Base-by-base conservation (phyloP, 2,113 vertebrate species). In the Coracopsis vasa region DNA sequence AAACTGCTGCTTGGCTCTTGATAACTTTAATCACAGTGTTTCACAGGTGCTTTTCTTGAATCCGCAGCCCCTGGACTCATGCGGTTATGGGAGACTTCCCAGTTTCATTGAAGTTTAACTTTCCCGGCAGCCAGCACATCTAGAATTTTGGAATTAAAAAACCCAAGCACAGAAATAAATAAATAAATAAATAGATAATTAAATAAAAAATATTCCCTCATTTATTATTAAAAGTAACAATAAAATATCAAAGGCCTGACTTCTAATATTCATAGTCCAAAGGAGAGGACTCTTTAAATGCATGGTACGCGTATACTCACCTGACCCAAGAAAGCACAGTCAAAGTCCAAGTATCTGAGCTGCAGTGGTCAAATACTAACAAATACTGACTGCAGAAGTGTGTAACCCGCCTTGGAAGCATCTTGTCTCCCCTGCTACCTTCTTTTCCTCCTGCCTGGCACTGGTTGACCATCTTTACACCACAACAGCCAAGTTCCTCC, bases 321-420 rank as follows among this genome's bases (percentile, higher is more conserved):
- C 18, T 54, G 42, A 13, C 44, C 13, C 56, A 56, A 64, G 24
- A 37, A 17, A 82, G 13, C 27, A 37, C 10, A 31, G 44, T 56
- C 60, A 80, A 24, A 78, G 50, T 21, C 51, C 31, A 16, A 66
- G 18, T 7, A 29, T 9, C 6, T 24, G 35, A 78, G 25, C 48
- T 74, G 35, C 61, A 47, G 14, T 4, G 19, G 25, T 50, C 54
- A 70, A 58, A n/a, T 23, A 14, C 33, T 21, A 58, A 69, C 5
- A 66, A 61, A 79, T 6, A 23, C 29, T 62, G 53, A 15, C 19
- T 11, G 17, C 11, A 41, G n/a, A 53, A 78, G 18, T 11, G 6
- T 2, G 4, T 5, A 35, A 9, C 24, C 16, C 42, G 41, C n/a
- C 51, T 62, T 28, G 31, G 50, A 70, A 37, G 24, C 0, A 0